Conservation (phyloP, 2,888 invertebrate genomes). For the Linyphia triangularis region DNA sequence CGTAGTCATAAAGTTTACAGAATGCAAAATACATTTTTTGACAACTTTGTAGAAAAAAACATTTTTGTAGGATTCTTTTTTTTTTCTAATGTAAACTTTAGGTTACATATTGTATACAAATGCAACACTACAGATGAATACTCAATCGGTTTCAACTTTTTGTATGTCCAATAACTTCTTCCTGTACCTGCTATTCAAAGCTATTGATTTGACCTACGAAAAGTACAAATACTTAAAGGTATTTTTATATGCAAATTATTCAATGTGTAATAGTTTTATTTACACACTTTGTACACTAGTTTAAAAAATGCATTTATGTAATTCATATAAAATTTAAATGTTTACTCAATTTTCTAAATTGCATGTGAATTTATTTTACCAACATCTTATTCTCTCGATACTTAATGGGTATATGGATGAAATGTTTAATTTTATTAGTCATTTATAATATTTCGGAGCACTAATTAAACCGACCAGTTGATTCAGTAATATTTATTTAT, state of each 20-base stretch:
- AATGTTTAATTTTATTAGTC: background rate
- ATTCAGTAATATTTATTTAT: too few species aligned
- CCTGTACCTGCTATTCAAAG: slow-evolving; percentile 47
- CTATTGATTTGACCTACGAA: slow-evolving; percentile 27
- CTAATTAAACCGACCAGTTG: too few species aligned
- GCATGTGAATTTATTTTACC: background rate
- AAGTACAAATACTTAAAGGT: slow-evolving; percentile 69
- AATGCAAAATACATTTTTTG: background rate
- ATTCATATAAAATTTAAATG: too few species aligned
- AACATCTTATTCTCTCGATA: background rate
- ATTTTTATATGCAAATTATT: slow-evolving; percentile 66
- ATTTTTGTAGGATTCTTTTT: background rate
- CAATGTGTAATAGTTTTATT: slow-evolving; percentile 34
- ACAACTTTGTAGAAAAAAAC: background rate
- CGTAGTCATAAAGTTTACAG: slow-evolving; percentile 16
- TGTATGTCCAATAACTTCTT: slow-evolving; percentile 1
- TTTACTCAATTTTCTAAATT: background rate
- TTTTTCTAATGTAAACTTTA: background rate
- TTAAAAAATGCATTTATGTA: background rate
- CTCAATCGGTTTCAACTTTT: background rate
- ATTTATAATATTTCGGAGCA: too few species aligned
- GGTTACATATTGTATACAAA: slow-evolving; percentile 2
- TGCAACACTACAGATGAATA: background rate
- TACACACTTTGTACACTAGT: slow-evolving; percentile 19
- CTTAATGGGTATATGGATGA: background rate